A percentile compares a stretch with the other conserved stretches of the same genome.
Evolutionary conservation across 2,797 vertebrate species (phyloP).

Genomic region (Rhinella marina): DNA sequence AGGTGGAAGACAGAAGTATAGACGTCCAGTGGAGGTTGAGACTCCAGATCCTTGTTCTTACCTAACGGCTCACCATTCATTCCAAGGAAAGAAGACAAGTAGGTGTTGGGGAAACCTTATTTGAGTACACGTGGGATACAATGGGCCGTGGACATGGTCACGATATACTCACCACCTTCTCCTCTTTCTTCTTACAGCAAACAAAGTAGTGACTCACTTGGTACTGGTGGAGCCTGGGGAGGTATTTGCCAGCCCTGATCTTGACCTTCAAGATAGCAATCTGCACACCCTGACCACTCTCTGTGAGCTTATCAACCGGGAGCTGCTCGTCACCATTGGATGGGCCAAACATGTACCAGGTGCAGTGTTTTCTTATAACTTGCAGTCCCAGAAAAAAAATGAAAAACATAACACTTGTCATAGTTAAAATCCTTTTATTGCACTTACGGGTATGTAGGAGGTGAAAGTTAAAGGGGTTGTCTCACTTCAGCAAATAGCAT

Average conservation of each 20-base stretch:
- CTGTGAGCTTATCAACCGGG: constrained; percentile 79
- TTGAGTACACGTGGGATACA: neutral
- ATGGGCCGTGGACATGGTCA: neutral
- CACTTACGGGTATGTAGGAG: too few species aligned
- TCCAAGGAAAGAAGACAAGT: constrained; percentile 67
- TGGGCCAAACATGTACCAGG: constrained; percentile 82
- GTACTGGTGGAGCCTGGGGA: constrained; percentile 74
- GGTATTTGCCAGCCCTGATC: constrained; percentile 73
- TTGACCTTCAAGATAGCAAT: constrained; percentile 68
- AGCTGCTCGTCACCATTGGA: constrained; percentile 78
- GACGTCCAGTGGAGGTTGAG: constrained; percentile 68
- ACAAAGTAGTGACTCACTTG: constrained; percentile 76
- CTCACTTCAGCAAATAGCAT: too few species aligned
- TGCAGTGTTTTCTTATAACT: constrained; percentile 47
- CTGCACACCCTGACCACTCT: constrained; percentile 75
- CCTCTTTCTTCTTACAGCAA: constrained; percentile 66
- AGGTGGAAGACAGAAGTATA: constrained; percentile 81
- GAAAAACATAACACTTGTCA: too few species aligned
- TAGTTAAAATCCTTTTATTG: too few species aligned
- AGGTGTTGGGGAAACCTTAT: constrained; percentile 51
- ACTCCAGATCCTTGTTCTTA: constrained; percentile 55
- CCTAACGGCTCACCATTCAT: constrained; percentile 59
- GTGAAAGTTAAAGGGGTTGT: too few species aligned
- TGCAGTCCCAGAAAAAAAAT: too few species aligned
- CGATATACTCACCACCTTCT: neutral